Evolutionary conservation across 2,888 invertebrate species (phyloP).

Genomic region (Clepsis dumicolana): DNA sequence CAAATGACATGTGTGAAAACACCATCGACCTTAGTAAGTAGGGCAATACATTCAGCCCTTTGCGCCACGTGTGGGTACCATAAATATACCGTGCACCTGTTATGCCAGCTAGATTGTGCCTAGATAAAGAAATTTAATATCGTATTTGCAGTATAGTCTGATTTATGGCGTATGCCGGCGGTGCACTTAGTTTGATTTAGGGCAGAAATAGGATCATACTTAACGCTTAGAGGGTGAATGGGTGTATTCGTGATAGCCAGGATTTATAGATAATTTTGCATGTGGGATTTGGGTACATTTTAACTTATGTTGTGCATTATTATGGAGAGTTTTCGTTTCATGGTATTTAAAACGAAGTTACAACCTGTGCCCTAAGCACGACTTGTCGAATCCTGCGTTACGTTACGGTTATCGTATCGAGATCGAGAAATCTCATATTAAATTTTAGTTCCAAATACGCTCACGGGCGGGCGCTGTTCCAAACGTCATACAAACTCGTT

Average conservation of each 20-base stretch:
- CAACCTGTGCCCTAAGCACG: too few species aligned
- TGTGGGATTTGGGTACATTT: too few species aligned
- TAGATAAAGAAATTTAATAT: slow-evolving; percentile 45
- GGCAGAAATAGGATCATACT: slow-evolving; percentile 43
- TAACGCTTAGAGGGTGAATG: slow-evolving; percentile 28
- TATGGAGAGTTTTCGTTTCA: too few species aligned
- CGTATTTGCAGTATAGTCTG: slow-evolving; percentile 40
- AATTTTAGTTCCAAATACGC: too few species aligned
- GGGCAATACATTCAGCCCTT: slow-evolving; percentile 37
- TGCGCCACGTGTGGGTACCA: slow-evolving; percentile 24
- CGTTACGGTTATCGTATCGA: too few species aligned
- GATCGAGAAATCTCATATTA: too few species aligned
- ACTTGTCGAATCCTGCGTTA: too few species aligned
- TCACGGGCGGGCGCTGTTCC: too few species aligned
- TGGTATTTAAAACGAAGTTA: too few species aligned
- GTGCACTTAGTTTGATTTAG: slow-evolving; percentile 43
- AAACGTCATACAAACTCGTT: too few species aligned
- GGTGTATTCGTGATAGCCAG: not conserved
- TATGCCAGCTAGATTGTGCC: slow-evolving; percentile 38
- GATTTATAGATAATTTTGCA: not conserved
- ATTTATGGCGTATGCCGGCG: slow-evolving; percentile 36
- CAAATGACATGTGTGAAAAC: slow-evolving; percentile 39
- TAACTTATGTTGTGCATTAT: not conserved
- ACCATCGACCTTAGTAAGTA: slow-evolving; percentile 37
- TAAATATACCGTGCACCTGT: slow-evolving; percentile 40